Base-by-base conservation (phyloP, 2,797 vertebrate species). In the Enteromius afrohamiltoni region DNA sequence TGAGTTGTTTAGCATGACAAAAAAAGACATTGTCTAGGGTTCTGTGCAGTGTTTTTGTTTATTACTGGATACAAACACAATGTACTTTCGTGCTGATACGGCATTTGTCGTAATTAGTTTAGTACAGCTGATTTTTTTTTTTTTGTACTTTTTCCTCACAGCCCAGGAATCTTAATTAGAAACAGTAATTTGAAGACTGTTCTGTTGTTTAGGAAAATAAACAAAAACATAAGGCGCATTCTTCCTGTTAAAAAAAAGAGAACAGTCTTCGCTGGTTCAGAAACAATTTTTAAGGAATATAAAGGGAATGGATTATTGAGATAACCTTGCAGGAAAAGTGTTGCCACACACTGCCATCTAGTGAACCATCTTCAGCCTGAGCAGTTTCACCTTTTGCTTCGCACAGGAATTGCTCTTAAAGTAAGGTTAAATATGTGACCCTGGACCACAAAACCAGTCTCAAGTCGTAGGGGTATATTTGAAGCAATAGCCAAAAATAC, bases 321-420 rank as follows among this genome's bases (percentile, higher is more conserved):
- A 74, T 1, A 53, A 21, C 21, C 29, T 6, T 37, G 49, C 71
- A n/a, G 34, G 1, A 3, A n/a, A 86, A 90, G 34, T 77, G 82
- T 92, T 90, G 86, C 85, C 83, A 86, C 85, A 90, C 87, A 92
- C 78, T 90, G 94, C 92, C 94, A 94, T 92, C 94, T 95, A 87
- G 88, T 92, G 95, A 77, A 16, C 14, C 34, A 58, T 1, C 21
- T 29, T 37, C n/a, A 76, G 53, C 4, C 34, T 26, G n/a, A 58
- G 2, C 6, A 76, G 14, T 55, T 55, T 58, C 51, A 26, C 34
- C 51, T 40, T 64, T 26, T 42, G 13, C 40, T 60, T 77, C 7
- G 17, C 53, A 60, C 34, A 26, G 34, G 0, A 19, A 19, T 26
- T 19, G n/a, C 17, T 58, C 73, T 60, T 40, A 64, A 31, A 31